phyloP scores from a whole-genome alignment of 2,888 invertebrate species.

The Macrophya alboannulata region DNA sequence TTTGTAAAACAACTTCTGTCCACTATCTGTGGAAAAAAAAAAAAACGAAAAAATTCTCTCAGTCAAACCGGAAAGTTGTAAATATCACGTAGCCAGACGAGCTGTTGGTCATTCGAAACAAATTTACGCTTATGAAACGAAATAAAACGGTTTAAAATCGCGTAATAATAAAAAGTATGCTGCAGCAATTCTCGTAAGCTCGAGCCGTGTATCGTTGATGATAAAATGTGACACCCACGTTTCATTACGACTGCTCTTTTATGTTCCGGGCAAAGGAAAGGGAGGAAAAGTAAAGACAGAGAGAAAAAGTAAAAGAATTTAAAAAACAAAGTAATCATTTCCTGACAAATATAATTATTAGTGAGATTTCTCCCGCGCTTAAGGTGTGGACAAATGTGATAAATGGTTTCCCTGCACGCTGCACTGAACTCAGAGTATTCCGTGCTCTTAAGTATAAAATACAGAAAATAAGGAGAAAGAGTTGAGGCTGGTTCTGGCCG shows the following conservation, averaged over 20 bases:
- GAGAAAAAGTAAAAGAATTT: no score
- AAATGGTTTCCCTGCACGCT: conserved; percentile 41
- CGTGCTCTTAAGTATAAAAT: conserved; percentile 8
- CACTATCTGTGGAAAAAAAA: neutral
- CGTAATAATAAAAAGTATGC: neutral
- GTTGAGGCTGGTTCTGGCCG: conserved; percentile 33
- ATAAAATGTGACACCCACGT: neutral
- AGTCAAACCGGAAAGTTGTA: neutral
- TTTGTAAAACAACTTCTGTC: neutral
- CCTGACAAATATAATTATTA: conserved; percentile 17
- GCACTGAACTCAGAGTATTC: conserved; percentile 39
- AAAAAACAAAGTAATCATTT: neutral
- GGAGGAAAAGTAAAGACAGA: neutral
- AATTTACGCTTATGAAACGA: neutral
- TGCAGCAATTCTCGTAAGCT: neutral
- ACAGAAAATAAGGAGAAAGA: conserved; percentile 35
- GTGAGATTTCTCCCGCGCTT: conserved; percentile 9
- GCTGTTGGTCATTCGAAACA: neutral
- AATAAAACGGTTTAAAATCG: neutral
- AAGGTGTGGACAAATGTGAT: conserved; percentile 37
- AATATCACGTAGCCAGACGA: neutral
- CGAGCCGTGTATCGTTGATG: neutral
- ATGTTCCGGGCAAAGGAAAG: neutral
- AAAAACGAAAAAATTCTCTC: neutral
- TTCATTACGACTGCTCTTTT: neutral